Base-by-base conservation (phyloP, 2,797 vertebrate species). In the Sebastes flavidus region DNA sequence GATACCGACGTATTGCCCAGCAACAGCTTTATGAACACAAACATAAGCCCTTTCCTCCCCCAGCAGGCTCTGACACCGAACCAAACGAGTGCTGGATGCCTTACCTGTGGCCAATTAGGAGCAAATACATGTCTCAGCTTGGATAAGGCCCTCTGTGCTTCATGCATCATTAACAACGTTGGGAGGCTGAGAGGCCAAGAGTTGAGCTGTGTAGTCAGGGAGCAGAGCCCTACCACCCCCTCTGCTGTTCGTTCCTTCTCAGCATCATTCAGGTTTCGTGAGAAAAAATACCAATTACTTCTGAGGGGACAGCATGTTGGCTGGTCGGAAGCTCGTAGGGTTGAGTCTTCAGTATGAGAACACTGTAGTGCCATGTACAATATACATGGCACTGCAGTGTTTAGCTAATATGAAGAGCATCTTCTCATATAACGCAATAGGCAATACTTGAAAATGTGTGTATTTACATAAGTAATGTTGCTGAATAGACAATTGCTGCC, bases 41-140 rank as follows among this genome's bases (percentile, higher is more conserved):
- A 86, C 68, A 80, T 20, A 18, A 80, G 71, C 46, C 72, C 63
- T 77, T 60, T 74, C 77, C 22, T 65, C 60, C 73, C 77, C 62
- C 62, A 80, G 49, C 63, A 68, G 75, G 32, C 80, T 80, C 72
- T 22, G 55, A 68, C 73, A 82, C 77, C 63, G 75, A 77, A 77
- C 80, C 80, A 75, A 81, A 82, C 9, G 7, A 76, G 70, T 4
- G 24, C 84, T 87, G 77, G 83, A 78, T 1, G 59, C 65, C 75
- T 65, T 84, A 86, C 70, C 84, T 83, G 87, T 77, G 75, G 78
- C 76, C 77, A 83, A 79, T 92, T 84, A 88, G 66, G 66, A 85
- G 72, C 66, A 87, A 79, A 88, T 63, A 71, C 70, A 80, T 75
- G 80, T 65, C 81, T 77, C 66, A 38, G 81, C 42, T 78, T 82